Percentiles rank a stretch among this genome's conserved stretches.
Conservation (phyloP, 2,888 invertebrate genomes). For the Baccha elongata region DNA sequence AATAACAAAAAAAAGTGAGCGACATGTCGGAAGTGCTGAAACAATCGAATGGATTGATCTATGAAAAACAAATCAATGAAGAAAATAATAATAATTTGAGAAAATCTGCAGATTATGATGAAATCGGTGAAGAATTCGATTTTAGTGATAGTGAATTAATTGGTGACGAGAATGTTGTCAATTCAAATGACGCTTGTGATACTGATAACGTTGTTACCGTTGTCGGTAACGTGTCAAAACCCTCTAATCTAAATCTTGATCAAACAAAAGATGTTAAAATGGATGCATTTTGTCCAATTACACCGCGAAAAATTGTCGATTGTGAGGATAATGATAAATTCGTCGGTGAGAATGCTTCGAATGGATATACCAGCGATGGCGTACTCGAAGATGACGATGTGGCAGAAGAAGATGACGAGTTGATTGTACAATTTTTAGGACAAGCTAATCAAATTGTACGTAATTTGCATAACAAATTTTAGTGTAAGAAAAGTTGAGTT, state of each 20-base stretch:
- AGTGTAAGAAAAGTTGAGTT: slow-evolving; percentile 45
- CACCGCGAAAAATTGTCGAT: slow-evolving; percentile 74
- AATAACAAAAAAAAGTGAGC: background rate
- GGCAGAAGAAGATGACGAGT: slow-evolving; percentile 77
- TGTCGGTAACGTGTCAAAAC: slow-evolving; percentile 25
- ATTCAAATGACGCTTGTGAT: slow-evolving; percentile 42
- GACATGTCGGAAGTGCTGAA: slow-evolving; percentile 68
- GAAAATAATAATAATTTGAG: slow-evolving; percentile 54
- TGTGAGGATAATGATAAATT: slow-evolving; percentile 43
- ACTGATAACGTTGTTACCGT: slow-evolving; percentile 13
- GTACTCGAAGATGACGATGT: slow-evolving; percentile 74
- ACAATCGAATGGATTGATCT: slow-evolving; percentile 62
- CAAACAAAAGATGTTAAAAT: slow-evolving; percentile 35
- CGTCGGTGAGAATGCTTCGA: slow-evolving; percentile 43
- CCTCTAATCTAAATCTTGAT: slow-evolving; percentile 42
- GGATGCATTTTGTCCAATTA: slow-evolving; percentile 74
- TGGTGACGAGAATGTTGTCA: slow-evolving; percentile 37
- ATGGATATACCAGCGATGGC: slow-evolving; percentile 55
- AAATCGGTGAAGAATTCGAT: slow-evolving; percentile 79
- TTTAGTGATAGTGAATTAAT: slow-evolving; percentile 78
- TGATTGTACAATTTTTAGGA: slow-evolving; percentile 79
- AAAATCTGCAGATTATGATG: slow-evolving; percentile 75
- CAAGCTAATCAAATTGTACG: slow-evolving; percentile 80
- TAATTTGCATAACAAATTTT: slow-evolving; percentile 67
- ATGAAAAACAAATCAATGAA: slow-evolving; percentile 43